phyloP scores from a whole-genome alignment of 2,888 invertebrate species.

The Notodromas monacha region DNA sequence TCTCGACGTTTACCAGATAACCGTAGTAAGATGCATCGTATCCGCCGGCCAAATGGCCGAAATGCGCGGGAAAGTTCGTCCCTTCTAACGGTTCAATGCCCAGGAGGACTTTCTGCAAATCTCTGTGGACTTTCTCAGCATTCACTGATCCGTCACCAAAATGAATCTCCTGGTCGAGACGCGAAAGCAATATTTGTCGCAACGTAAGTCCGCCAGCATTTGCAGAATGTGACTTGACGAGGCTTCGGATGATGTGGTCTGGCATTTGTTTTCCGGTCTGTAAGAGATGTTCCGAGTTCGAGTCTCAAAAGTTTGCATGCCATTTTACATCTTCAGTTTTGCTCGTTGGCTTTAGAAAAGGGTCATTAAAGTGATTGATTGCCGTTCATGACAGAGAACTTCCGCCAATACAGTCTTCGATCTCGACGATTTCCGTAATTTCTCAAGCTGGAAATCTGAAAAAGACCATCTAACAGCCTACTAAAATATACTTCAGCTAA shows the following conservation, averaged over 20 bases:
- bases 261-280: slow-evolving; percentile 15
- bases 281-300: too few relatives aligned
- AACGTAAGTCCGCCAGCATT: slow-evolving; percentile 19
- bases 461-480: too few relatives aligned
- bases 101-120: slow-evolving; percentile 15
- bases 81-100: slow-evolving; percentile 16
- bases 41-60: slow-evolving; percentile 19
- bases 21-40: slow-evolving; percentile 22
- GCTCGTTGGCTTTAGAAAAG: too few relatives aligned
- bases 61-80: slow-evolving; percentile 20
- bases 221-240: slow-evolving; percentile 17
- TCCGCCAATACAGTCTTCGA: too few relatives aligned
- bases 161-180: slow-evolving; percentile 20
- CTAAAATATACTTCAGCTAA: too few relatives aligned
- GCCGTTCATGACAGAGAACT: too few relatives aligned
- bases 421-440: too few relatives aligned
- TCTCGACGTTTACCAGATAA: slow-evolving; percentile 17
- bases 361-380: too few relatives aligned
- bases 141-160: slow-evolving; percentile 14
- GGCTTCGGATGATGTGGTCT: slow-evolving; percentile 16
- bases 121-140: slow-evolving; percentile 15
- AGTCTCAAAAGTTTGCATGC: too few relatives aligned
- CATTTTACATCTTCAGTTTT: too few relatives aligned
- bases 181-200: slow-evolving; percentile 18
- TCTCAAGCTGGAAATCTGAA: too few relatives aligned